phyloP scores from a whole-genome alignment of 2,888 invertebrate species.

The Slavum lentiscoides region DNA sequence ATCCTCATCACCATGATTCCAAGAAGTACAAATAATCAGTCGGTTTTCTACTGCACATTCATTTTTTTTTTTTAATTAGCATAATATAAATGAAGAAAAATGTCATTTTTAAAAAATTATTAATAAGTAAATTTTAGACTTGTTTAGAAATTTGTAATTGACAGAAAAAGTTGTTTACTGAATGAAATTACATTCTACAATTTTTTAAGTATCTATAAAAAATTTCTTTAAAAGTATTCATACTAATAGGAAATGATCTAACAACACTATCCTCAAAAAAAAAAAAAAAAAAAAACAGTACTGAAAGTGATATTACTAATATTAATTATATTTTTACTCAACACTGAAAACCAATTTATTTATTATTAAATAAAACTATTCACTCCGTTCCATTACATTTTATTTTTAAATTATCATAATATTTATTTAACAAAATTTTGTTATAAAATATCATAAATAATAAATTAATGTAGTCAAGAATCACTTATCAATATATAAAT shows the following conservation, averaged over 20 bases:
- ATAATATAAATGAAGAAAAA: not conserved
- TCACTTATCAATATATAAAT: conserved; percentile 11
- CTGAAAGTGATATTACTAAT: not conserved
- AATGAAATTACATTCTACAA: too few species aligned
- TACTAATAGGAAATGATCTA: not conserved
- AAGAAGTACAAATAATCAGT: too few species aligned
- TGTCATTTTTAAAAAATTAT: not conserved
- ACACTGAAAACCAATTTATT: conserved; percentile 8
- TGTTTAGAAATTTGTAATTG: not conserved
- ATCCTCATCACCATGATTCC: too few species aligned
- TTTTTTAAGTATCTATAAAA: not conserved
- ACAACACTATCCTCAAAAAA: not conserved
- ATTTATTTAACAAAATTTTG: not conserved
- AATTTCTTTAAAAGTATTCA: too few species aligned
- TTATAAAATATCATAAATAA: not conserved
- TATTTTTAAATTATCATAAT: not conserved
- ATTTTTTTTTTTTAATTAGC: too few species aligned
- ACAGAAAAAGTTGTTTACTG: not conserved
- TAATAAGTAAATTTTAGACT: not conserved
- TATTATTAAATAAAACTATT: conserved; percentile 15
- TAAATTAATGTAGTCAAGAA: not conserved
- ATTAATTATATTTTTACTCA: not conserved
- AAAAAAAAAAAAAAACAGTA: not conserved
- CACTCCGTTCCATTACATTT: conserved; percentile 37
- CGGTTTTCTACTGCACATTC: too few species aligned